phyloP scores from a whole-genome alignment of 2,113 vertebrate species.

The Merops nubicus region DNA sequence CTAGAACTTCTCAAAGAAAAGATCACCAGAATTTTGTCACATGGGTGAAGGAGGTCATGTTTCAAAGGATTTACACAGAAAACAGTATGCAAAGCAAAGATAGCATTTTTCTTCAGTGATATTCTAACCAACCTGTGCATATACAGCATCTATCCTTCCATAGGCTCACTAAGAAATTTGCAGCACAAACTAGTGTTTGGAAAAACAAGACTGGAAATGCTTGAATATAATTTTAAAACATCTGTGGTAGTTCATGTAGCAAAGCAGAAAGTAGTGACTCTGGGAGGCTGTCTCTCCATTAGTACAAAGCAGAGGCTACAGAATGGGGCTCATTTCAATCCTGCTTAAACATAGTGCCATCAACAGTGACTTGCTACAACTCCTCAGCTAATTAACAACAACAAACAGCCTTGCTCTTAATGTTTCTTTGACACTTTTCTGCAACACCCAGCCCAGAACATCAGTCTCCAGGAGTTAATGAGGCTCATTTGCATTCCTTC shows the following conservation, averaged over 20 bases:
- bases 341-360: neutral
- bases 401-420: neutral
- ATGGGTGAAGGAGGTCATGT: neutral
- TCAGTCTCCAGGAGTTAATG: slow-evolving; percentile 22
- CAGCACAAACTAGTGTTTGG: neutral
- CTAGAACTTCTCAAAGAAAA: neutral
- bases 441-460: neutral
- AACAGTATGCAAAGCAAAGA: neutral
- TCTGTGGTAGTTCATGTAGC: neutral
- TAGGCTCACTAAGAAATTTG: neutral
- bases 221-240: neutral
- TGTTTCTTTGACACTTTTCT: neutral
- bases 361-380: neutral
- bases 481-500: slow-evolving; percentile 20
- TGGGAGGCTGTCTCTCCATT: neutral
- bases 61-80: neutral
- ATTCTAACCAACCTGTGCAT: neutral
- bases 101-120: neutral
- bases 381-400: slow-evolving; percentile 26
- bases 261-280: neutral
- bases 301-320: neutral
- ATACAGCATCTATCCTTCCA: neutral
- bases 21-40: neutral
- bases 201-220: neutral
- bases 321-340: neutral